Evolutionary conservation across 2,113 vertebrate genomes (phyloP).

Genomic region (Balaeniceps rex): DNA sequence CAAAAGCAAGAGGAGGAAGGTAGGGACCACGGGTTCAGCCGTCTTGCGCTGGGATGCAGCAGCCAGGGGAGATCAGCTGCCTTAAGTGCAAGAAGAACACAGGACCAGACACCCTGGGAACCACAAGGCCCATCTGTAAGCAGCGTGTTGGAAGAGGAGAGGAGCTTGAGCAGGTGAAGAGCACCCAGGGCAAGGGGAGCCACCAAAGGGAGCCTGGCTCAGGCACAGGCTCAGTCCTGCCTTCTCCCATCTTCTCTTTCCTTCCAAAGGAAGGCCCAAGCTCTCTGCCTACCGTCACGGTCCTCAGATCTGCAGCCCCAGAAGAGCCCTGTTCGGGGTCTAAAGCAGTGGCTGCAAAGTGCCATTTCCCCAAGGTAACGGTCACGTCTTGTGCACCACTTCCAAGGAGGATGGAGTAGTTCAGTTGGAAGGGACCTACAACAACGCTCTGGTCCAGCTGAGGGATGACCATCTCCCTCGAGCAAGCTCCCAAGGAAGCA

Average conservation of each 20-base stretch:
- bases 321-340: not conserved
- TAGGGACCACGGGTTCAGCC: not conserved
- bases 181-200: not conserved
- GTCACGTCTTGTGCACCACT: not conserved
- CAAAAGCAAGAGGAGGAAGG: not conserved
- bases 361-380: not conserved
- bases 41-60: not conserved
- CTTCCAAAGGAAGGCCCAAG: not conserved
- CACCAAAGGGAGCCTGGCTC: not conserved
- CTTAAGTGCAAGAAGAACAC: not conserved
- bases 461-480: not conserved
- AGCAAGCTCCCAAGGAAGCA: not conserved
- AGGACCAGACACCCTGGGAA: not conserved
- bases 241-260: not conserved
- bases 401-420: accelerated
- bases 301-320: not conserved
- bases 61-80: not conserved
- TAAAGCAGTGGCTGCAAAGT: not conserved
- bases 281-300: not conserved
- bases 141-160: not conserved
- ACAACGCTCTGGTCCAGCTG: not conserved
- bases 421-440: not conserved
- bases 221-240: not conserved
- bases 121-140: not conserved
- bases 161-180: not conserved